Evolutionary conservation across 2,113 vertebrate species (phyloP), one percentile per base, ranked within the genome.

Genomic region (Protobothrops flavoviridis): DNA sequence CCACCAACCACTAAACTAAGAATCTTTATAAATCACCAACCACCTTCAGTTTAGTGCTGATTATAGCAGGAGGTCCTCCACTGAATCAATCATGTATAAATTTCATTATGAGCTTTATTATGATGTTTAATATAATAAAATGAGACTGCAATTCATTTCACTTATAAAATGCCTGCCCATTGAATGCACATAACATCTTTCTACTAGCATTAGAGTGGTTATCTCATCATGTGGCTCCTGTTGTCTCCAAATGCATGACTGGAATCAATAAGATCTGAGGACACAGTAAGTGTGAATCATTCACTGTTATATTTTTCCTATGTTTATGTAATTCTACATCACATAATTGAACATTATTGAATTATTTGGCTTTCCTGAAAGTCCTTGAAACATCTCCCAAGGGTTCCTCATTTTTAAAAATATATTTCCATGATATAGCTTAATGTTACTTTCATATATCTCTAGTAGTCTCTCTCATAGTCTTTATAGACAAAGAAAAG

Each of bases 31-130:
- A 50, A 50, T 8, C 48, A 50, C 48, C 48, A 50, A 50, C 48
- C 61, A 87, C n/a, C n/a, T 93, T 88, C 56, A 69, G 81, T 89
- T 90, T 94, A 89, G 26, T 87, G 4, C 64, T 94, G 50, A 26
- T 93, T 43, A 26, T 29, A 53, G 11, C 20, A 88, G n/a, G 45
- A 92, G 39, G 61, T 3, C 89, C 3, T 87, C 55, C 59, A 0
- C 39, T n/a, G 55, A 90, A 94, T 93, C 85, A 69, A 11, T 91
- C 88, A 15, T 53, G 87, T 1, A 3, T 92, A 94, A 91, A 89
- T 85, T n/a, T 87, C 26, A 7, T 64, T 94, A 15, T 26, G 20
- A 95, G 21, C 5, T 61, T 93, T 89, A 59, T 45, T 9, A 96
- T 0, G 10, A 3, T 1, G 1, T 94, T 94, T 92, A 55, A 87